Base-by-base conservation (phyloP, 2,888 invertebrate species). In the Sylvicola cinctus region DNA sequence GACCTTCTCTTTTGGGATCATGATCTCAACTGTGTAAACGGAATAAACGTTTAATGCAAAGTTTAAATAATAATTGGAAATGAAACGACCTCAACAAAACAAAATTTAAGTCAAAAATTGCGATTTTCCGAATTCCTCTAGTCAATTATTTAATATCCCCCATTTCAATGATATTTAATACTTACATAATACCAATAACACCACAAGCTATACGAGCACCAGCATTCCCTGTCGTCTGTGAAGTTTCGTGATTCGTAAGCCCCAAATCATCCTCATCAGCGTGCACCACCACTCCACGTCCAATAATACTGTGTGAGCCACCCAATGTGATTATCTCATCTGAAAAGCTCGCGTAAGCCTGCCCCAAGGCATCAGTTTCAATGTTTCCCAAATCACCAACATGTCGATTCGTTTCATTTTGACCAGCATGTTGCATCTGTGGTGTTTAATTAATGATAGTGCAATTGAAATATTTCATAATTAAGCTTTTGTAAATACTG, bases 361-460 rank as follows among this genome's bases (percentile, higher is more conserved):
- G 49, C 6, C 68, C 68, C 17, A 57, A 46, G 0, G 48, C 51
- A 46, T 70, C 62, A 16, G 79, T 77, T n/a, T 58, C 50, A 31
- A 85, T 61, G 55, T 87, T 87, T 16, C 88, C 88, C 34, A 87
- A 62, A 52, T 87, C 87, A 3, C 87, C 87, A 2, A 77, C 76
- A 50, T 88, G 87, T 32, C 84, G 73, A 27, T 65, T 62, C 3
- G 56, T 52, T 44, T 74, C 76, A 3, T 58, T 49, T 1, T 77
- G 83, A 13, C 68, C 76, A 8, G 84, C 85, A 51, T 88, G 87
- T 10, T 63, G 59, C 44, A 68, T 63, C 80, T 80, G 51, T n/a
- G n/a, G n/a, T n/a, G n/a, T n/a, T n/a, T n/a, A n/a, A n/a, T n/a
- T n/a, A n/a, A n/a, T n/a, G n/a, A n/a, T n/a, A n/a, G n/a, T n/a